Evolutionary conservation across 1,140 invertebrate genomes (phyloP), one percentile per base, ranked within the genome.

Genomic region (Caenorhabditis brenneri): DNA sequence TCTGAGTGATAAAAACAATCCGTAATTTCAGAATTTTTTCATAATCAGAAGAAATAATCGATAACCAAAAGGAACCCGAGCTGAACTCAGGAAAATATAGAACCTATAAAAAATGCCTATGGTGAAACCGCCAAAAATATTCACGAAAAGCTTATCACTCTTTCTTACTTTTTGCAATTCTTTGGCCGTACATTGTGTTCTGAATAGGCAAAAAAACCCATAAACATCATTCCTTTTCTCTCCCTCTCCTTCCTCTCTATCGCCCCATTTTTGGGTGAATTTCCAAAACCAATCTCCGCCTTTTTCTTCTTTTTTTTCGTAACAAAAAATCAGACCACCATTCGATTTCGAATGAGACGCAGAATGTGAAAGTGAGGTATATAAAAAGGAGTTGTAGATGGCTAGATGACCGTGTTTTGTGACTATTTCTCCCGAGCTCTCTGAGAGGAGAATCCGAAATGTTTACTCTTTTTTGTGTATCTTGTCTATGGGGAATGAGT

Each of bases 251-350:
- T 3, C 24, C 36, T 39, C 33, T 24, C 15, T 74, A 9, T 39
- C 65, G n/a, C 65, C 36, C 5, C 33, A 22, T 46, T 19, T 19
- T 24, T 36, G 12, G 33, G 4, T 29, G 65, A 39, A 74, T 74
- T 74, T 74, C 15, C 65, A 65, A 65, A 65, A 36, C 27, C 58
- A 36, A 33, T 33, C 36, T 42, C 65, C 36, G 36, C 65, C 65
- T 24, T 31, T 42, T 74, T 31, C 65, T 74, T 74, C 29, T 22
- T 19, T 42, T 42, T 31, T 42, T 24, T 5, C 31, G n/a, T n/a
- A n/a, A 6, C 33, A 65, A 74, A 74, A 74, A 74, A 74, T 74
- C 65, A 74, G 65, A 74, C 65, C 65, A 74, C 65, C 65, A 74
- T 74, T 74, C 29, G 33, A 36, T 46, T 42, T 42, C 36, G 53